phyloP scores from a whole-genome alignment of 2,113 vertebrate genomes.

The Copsychus sechellarum region DNA sequence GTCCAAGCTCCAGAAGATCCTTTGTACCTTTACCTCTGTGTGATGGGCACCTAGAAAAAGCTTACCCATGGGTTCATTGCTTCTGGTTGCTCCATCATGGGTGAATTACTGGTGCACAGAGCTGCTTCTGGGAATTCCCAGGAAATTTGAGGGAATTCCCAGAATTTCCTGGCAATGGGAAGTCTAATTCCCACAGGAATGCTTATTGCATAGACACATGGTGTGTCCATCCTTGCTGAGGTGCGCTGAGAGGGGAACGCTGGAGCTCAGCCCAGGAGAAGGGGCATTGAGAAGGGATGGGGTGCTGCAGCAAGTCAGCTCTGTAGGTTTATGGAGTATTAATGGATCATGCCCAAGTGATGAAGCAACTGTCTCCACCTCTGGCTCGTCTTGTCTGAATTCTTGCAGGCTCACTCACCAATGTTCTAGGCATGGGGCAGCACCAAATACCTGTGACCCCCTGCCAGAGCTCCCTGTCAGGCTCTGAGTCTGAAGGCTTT shows the following conservation, averaged over 20 bases:
- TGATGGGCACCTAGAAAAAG: not conserved
- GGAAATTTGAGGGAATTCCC: not conserved
- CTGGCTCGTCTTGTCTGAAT: not conserved
- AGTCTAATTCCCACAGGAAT: not conserved
- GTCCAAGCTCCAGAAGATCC: not conserved
- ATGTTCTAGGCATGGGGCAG: rapidly evolving
- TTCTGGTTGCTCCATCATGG: rapidly evolving
- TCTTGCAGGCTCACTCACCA: rapidly evolving
- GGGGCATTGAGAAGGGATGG: rapidly evolving
- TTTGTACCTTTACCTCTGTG: not conserved
- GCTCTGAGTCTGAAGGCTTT: not conserved
- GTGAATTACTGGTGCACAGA: not conserved
- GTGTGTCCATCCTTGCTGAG: too few species aligned
- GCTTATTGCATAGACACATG: rapidly evolving
- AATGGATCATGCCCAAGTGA: rapidly evolving
- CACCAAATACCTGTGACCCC: not conserved
- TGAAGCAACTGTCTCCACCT: not conserved
- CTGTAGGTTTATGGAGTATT: rapidly evolving
- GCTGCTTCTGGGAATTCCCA: not conserved
- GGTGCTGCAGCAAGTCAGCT: not conserved
- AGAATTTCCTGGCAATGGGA: not conserved
- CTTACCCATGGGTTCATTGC: not conserved
- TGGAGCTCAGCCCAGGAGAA: not conserved
- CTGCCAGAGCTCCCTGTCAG: not conserved
- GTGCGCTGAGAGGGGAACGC: rapidly evolving